phyloP scores from a whole-genome alignment of 2,797 vertebrate species.

The Meriones psammophilus region DNA sequence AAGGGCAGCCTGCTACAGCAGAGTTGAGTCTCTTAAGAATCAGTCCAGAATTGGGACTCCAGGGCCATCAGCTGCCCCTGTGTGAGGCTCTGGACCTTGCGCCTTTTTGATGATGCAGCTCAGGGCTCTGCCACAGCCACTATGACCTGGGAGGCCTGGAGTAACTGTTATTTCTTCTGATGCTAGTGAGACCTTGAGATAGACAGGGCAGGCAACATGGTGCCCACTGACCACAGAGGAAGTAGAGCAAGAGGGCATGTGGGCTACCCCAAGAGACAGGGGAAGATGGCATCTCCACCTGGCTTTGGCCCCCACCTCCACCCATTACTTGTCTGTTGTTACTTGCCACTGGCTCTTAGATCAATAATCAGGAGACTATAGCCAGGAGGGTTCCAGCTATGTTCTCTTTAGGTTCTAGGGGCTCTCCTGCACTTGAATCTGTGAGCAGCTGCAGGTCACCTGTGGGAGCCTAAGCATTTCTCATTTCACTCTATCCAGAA shows the following conservation, averaged over 20 bases:
- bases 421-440: neutral
- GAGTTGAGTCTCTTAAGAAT: neutral
- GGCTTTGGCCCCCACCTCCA: neutral
- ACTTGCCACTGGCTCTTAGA: neutral
- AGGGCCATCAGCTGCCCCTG: neutral
- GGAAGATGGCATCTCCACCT: neutral
- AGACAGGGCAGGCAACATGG: neutral
- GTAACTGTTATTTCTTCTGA: neutral
- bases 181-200: neutral
- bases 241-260: neutral
- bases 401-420: too few relatives aligned
- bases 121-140: neutral
- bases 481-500: conserved; percentile 66
- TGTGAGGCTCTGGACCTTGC: neutral
- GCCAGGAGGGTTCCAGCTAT: neutral
- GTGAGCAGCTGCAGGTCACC: rapidly evolving
- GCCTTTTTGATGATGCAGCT: neutral
- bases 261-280: neutral
- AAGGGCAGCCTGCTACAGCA: neutral
- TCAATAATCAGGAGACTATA: neutral
- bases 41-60: neutral
- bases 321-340: neutral
- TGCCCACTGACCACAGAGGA: neutral
- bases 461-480: neutral
- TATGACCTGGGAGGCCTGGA: neutral